A percentile compares a stretch with the other conserved stretches of the same genome.
Evolutionary conservation across 2,113 vertebrate species (phyloP).

Genomic region (Thryonomys swinderianus): DNA sequence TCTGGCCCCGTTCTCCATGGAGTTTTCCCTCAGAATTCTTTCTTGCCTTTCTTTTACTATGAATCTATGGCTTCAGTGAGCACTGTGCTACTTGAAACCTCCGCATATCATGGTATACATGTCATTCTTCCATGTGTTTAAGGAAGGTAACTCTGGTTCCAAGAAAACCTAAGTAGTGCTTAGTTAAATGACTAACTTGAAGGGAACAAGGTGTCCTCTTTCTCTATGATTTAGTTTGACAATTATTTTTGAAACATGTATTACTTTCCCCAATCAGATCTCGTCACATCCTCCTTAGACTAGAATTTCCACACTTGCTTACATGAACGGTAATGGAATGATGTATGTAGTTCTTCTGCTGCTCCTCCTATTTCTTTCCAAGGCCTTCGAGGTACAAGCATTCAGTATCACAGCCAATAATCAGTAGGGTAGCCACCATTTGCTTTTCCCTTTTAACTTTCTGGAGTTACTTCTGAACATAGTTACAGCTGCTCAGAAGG

Average conservation of each 20-base stretch:
- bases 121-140: conserved; percentile 5
- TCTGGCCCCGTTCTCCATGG: no score
- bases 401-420: conserved; percentile 61
- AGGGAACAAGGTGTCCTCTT: not conserved
- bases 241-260: conserved; percentile 50
- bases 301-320: conserved; percentile 62
- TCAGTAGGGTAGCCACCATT: conserved; percentile 60
- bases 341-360: conserved; percentile 61
- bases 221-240: conserved; percentile 17
- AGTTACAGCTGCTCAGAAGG: conserved; percentile 68
- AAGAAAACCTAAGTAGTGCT: conserved; percentile 10
- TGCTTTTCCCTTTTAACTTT: conserved; percentile 79
- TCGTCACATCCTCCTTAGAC: conserved; percentile 70
- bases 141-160: conserved; percentile 26
- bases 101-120: not conserved
- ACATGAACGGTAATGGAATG: conserved; percentile 57
- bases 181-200: not conserved
- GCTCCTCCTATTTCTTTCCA: conserved; percentile 73
- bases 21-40: not conserved
- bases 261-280: conserved; percentile 70
- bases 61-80: not conserved
- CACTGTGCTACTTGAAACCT: not conserved
- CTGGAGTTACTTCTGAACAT: conserved; percentile 73
- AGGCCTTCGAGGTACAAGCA: conserved; percentile 73
- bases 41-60: not conserved